These are phyloP conservation scores for human DNA, from an alignment of 2,113 vertebrate species.

Conservation along the genomic window DNA sequence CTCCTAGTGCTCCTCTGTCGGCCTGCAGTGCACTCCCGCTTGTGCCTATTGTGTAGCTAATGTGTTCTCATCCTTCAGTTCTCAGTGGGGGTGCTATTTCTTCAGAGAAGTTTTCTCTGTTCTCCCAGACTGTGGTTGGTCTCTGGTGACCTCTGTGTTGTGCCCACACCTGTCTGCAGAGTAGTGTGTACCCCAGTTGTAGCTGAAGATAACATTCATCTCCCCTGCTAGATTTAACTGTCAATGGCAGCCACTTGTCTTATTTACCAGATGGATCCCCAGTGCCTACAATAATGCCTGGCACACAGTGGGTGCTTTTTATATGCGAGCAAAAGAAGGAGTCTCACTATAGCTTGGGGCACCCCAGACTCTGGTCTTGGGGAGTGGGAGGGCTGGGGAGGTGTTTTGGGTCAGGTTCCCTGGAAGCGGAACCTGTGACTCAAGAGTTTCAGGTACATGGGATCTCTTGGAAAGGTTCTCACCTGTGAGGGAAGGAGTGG, in stretches of 20 bases:
- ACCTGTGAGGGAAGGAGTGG: background rate
- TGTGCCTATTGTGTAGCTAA: background rate
- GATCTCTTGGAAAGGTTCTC: background rate
- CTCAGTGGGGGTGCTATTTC: background rate
- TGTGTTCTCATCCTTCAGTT: fast-evolving
- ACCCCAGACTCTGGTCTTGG: background rate
- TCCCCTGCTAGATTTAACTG: too few relatives aligned
- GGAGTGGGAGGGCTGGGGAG: background rate
- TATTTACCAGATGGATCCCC: background rate
- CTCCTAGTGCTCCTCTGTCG: too few relatives aligned
- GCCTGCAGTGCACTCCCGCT: background rate
- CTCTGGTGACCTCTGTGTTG: fast-evolving
- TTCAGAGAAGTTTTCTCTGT: background rate
- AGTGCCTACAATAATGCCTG: background rate
- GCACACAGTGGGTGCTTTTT: background rate
- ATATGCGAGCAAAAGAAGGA: background rate
- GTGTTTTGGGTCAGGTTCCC: background rate
- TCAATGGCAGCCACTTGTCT: background rate
- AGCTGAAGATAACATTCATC: background rate
- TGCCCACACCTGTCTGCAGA: background rate
- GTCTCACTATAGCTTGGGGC: background rate
- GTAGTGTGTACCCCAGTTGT: background rate
- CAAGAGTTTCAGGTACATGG: background rate
- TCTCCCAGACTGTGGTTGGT: background rate
- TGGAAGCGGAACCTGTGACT: background rate